Evolutionary conservation across 2,888 invertebrate species (phyloP).

Genomic region (Watsonalla cultraria): DNA sequence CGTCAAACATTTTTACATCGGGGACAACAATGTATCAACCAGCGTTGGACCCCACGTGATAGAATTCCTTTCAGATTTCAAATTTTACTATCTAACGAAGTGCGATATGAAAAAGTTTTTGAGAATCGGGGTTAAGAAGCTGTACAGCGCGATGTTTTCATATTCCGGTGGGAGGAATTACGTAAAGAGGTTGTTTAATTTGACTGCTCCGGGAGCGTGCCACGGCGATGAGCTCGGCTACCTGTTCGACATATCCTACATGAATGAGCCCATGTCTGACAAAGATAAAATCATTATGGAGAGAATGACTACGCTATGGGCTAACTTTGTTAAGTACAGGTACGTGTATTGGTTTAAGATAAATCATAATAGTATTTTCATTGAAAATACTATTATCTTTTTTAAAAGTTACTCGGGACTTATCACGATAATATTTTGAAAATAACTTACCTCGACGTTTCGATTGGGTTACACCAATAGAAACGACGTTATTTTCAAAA

Average conservation of each 20-base stretch:
- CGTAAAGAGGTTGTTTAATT: too few species aligned
- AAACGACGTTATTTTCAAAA: too few species aligned
- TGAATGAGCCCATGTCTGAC: too few species aligned
- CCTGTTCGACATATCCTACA: conserved; percentile 1
- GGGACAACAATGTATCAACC: too few species aligned
- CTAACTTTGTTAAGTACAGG: conserved; percentile 7
- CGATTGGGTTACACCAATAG: too few species aligned
- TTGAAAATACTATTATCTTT: too few species aligned
- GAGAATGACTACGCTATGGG: conserved; percentile 4
- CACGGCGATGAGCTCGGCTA: conserved; percentile 5
- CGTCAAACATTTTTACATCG: too few species aligned
- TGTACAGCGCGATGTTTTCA: conserved; percentile 6
- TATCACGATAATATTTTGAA: too few species aligned
- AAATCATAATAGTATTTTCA: not conserved
- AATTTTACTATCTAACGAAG: not conserved
- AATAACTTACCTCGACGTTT: too few species aligned
- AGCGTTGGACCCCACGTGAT: too few species aligned
- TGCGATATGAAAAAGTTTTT: conserved; percentile 1
- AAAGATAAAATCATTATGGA: not conserved
- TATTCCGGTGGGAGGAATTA: conserved; percentile 6
- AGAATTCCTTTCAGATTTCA: too few species aligned
- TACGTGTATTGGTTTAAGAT: not conserved
- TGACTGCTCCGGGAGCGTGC: not conserved
- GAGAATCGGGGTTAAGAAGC: not conserved
- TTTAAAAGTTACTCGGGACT: too few species aligned